Evolutionary conservation across 1,140 invertebrate genomes (phyloP), one percentile per base, ranked within the genome.

Genomic region (Lordiphosa collinella): DNA sequence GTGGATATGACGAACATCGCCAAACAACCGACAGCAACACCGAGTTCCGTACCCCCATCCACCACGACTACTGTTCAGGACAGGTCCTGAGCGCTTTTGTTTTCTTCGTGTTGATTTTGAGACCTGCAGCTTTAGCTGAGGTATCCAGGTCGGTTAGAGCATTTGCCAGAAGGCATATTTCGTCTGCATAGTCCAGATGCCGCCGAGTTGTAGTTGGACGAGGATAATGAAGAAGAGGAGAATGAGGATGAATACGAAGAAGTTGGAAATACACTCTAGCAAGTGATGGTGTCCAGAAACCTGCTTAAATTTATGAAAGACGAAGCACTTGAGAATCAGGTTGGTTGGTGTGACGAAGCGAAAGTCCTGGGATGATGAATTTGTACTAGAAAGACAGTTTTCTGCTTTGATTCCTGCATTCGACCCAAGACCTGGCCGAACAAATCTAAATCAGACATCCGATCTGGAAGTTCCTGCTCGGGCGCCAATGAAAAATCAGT

Each of bases 401-500:
- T 96, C 95, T 5, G 96, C 97, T 7, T 91, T 99, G 9, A 99
- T 99, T 87, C 98, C 98, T 3, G 98, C 98, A 11, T 99, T 99
- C 89, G 98, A 99, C 91, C 98, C 98, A 11, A 90, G 98, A 25
- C 98, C 98, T 4, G 98, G 98, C 3, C 92, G 98, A 55, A 99
- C 97, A 13, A 99, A 99, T 91, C 95, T 99, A 1, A 99, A 99
- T 90, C 98, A 98, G 90, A 97, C 96, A 14, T 93, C 92, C 62
- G 98, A 99, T 92, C 91, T 99, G 59, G 97, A 99, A 88, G 94
- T 99, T 62, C 95, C 96, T 7, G 89, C 95, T 2, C 95, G n/a
- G n/a, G n/a, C n/a, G n/a, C n/a, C n/a, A n/a, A n/a, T n/a, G n/a
- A n/a, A n/a, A n/a, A n/a, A n/a, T n/a, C n/a, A n/a, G n/a, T n/a